Percentiles rank a stretch among this genome's conserved stretches.
Evolutionary conservation across 2,113 vertebrate species (phyloP).

Genomic region (rat (Rattus norvegicus)): DNA sequence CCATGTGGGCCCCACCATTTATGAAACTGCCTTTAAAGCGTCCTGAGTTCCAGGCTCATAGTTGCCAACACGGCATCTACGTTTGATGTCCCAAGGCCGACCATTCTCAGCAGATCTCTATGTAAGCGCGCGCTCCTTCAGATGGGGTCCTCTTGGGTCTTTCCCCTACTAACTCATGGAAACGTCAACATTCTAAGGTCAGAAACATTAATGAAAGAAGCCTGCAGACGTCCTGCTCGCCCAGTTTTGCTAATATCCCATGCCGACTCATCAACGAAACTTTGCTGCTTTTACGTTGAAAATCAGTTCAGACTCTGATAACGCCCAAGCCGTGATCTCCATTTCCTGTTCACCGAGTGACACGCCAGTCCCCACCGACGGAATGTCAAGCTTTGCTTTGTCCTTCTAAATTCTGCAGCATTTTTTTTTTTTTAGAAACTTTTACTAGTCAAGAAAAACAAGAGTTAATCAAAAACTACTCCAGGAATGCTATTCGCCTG

Average conservation of each 20-base stretch:
- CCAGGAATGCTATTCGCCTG: not conserved
- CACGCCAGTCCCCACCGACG: not conserved
- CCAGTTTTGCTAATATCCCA: constrained; percentile 33
- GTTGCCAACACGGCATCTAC: not conserved
- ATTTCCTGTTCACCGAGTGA: not conserved
- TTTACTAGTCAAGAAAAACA: constrained; percentile 26
- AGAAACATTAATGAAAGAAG: not conserved
- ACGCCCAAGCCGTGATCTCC: not conserved
- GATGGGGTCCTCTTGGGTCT: not conserved
- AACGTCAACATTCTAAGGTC: not conserved
- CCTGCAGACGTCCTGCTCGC: not conserved
- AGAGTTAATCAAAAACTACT: constrained; percentile 39
- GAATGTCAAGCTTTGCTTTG: not conserved
- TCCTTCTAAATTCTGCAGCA: not conserved
- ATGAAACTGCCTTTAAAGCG: not conserved
- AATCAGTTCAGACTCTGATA: constrained; percentile 35
- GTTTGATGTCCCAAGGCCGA: not conserved
- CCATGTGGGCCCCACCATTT: not conserved
- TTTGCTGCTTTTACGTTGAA: not conserved
- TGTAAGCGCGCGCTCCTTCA: not conserved
- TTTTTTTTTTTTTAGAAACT: constrained; percentile 35
- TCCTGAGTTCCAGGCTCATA: not conserved
- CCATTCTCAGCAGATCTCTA: not conserved
- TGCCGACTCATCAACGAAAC: not conserved
- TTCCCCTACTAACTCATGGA: not conserved